Percentiles rank a stretch among this genome's conserved stretches.
Evolutionary conservation across 2,797 vertebrate genomes (phyloP).

Genomic region (Tapirus indicus): DNA sequence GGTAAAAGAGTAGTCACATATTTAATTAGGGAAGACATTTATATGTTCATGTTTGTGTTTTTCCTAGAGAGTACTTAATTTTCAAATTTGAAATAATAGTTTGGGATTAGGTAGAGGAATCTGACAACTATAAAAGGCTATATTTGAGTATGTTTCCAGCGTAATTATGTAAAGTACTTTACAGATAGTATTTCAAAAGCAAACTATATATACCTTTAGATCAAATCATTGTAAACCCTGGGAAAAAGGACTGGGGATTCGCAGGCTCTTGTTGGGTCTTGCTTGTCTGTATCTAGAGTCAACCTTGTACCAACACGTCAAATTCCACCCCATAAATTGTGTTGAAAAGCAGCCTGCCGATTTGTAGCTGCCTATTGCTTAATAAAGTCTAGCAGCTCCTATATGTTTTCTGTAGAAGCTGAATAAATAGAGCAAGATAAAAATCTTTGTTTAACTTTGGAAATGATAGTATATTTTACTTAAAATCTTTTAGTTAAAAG

Average conservation of each 20-base stretch:
- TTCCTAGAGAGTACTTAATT: background rate
- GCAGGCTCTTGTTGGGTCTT: constrained; percentile 65
- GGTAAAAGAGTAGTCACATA: background rate
- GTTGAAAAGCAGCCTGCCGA: constrained; percentile 49
- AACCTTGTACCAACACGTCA: constrained; percentile 24
- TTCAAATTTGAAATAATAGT: background rate
- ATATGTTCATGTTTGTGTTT: background rate
- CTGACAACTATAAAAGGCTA: background rate
- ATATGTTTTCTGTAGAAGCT: constrained; percentile 16
- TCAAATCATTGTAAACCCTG: constrained; percentile 34
- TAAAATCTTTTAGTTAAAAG: constrained; percentile 51
- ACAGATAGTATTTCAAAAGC: background rate
- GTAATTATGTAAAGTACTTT: constrained; percentile 30
- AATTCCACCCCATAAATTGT: constrained; percentile 37
- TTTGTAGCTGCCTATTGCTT: constrained; percentile 8
- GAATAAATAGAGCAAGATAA: constrained; percentile 13
- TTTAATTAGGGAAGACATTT: background rate
- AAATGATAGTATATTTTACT: constrained; percentile 24
- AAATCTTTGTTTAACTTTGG: constrained; percentile 29
- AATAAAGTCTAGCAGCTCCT: constrained; percentile 26
- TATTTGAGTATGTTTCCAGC: background rate
- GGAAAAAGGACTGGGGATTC: background rate
- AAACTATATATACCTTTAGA: background rate
- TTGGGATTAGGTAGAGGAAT: background rate
- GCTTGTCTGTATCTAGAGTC: constrained; percentile 13